Evolutionary conservation across 92 coral and sea anemone species (phyloP), one percentile per base, ranked within the genome.

Genomic region (Heliopora coerulea): DNA sequence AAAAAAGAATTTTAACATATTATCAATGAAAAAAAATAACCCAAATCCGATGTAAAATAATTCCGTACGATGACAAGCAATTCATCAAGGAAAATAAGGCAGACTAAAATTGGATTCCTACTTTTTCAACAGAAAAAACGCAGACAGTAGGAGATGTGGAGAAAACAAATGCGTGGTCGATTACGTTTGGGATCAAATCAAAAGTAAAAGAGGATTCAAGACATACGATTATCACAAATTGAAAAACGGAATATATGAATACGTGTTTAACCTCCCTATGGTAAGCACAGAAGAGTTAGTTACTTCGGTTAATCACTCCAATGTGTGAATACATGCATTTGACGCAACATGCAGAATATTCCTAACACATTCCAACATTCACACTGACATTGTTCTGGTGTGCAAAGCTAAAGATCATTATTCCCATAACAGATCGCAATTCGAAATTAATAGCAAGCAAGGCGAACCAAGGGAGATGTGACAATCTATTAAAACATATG

Each of bases 211-310:
- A 18, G 84, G 88, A 0, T 84, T 84, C 40, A 84, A 78, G 44
- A 74, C 74, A 31, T 79, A 84, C 54, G 39, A 41, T 17, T 73
- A 79, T 29, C 48, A 56, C 0, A 65, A 65, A 20, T 12, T 84
- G 24, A 73, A 66, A 33, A 17, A 1, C 1, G 84, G 79, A 40
- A 54, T 79, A 21, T 74, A 84, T 10, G 13, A 31, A 2, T 74
- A 14, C 58, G 74, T 66, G 48, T 19, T 13, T 9, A 72, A 79
- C 15, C 62, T 20, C 12, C 17, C 24, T 11, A 72, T 72, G 78
- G 64, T 84, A 0, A 79, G 78, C 20, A 84, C 84, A 3, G 25
- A 73, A 14, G 88, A 84, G 62, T 72, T 84, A 20, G 44, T 84
- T 20, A 64, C 46, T 27, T 84, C 81, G 84, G 83, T 81, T 0